Base-by-base conservation (phyloP, 2,888 invertebrate species). In the Erebia ligea region DNA sequence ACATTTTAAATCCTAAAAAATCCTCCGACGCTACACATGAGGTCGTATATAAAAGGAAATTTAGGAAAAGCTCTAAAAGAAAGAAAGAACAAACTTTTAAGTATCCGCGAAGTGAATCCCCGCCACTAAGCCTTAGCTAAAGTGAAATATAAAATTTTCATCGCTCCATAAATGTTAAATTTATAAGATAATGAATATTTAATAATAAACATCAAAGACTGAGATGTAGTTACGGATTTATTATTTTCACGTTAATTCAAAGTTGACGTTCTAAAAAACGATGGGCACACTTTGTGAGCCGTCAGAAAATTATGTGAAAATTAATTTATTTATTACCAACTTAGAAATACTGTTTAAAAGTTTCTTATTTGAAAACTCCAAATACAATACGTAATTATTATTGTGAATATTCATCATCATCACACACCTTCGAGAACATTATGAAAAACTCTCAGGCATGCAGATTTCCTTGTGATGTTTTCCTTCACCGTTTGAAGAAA, bases 91-190 rank as follows among this genome's bases (percentile, higher is more conserved):
- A 61, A 61, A 61, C 61, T 61, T 45, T 62, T 62, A 62, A 62
- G 62, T 48, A 62, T 62, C 62, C 21, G 62, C 15, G 62, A 62
- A 62, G 62, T 62, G 15, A 62, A 62, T 48, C 9, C 62, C 62
- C 45, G 62, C 62, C 62, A 48, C 21, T 61, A 61, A 62, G 62
- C 62, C 21, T 45, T 15, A 13, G 48, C 62, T 62, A 15, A 21
- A 48, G 48, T 62, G 48, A 62, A 62, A 62, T 48, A 62, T 62
- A 62, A 62, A 48, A 62, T 62, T 62, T 62, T 62, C 48, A 62
- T 48, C 21, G 48, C 45, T 62, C 40, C 61, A 45, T 48, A 62
- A 48, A 48, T 48, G 42, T 48, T 21, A 48, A 62, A 48, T 48
- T 48, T 61, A 15, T 5, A 45, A 45, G 45, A 19, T 48, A 21